Evolutionary conservation across 1,140 invertebrate species (phyloP).

Genomic region (Danaus melanippus): DNA sequence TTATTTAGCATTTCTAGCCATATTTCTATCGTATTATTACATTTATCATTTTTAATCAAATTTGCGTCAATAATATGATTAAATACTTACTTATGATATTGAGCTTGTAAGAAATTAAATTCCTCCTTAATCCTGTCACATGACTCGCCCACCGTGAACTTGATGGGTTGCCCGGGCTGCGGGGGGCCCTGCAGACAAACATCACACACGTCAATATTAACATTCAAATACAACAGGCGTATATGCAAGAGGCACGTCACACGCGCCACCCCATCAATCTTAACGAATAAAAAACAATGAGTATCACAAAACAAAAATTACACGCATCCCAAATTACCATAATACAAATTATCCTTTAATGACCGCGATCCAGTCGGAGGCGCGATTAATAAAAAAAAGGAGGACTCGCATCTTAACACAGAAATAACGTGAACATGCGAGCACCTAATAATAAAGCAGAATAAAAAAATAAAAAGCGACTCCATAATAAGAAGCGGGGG

Average conservation of each 20-base stretch:
- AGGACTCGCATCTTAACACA: slow-evolving; percentile 65
- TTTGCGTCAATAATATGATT: background rate
- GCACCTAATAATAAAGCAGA: slow-evolving; percentile 67
- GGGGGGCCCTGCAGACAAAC: slow-evolving; percentile 79
- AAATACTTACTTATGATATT: slow-evolving; percentile 96
- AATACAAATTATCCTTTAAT: slow-evolving; percentile 73
- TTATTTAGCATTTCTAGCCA: too few species aligned
- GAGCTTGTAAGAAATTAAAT: slow-evolving; percentile 98
- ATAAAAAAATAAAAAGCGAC: slow-evolving; percentile 46
- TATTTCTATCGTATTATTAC: too few species aligned
- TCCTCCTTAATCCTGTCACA: slow-evolving; percentile 98
- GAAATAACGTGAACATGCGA: slow-evolving; percentile 68
- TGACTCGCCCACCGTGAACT: slow-evolving; percentile 93
- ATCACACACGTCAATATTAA: background rate
- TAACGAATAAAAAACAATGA: slow-evolving; percentile 51
- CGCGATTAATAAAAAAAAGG: slow-evolving; percentile 64
- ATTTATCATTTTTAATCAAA: too few species aligned
- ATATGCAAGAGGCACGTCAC: background rate
- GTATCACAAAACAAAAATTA: slow-evolving; percentile 70
- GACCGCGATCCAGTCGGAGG: slow-evolving; percentile 69
- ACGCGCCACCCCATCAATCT: slow-evolving; percentile 46
- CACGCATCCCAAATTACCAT: slow-evolving; percentile 70
- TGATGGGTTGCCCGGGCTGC: slow-evolving; percentile 89
- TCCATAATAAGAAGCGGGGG: slow-evolving; percentile 70
- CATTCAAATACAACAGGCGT: background rate